These are phyloP conservation scores for Centruroides sculpturatus DNA, from an alignment of 1,140 invertebrate genomes.

Conservation along the genomic window DNA sequence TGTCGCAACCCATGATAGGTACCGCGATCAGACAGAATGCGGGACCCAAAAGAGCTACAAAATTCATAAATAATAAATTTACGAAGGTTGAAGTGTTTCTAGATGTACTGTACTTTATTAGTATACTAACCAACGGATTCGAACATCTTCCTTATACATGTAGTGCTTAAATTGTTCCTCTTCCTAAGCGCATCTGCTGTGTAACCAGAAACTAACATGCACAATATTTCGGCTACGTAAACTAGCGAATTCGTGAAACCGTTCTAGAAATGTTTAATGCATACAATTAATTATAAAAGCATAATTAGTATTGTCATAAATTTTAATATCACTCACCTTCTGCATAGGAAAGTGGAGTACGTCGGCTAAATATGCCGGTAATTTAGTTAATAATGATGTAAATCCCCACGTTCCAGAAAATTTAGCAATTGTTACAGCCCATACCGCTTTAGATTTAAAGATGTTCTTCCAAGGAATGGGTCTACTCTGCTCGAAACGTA, in stretches of 20 bases:
- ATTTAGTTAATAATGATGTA: slow-evolving; percentile 82
- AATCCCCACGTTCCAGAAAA: slow-evolving; percentile 85
- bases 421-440: slow-evolving; percentile 82
- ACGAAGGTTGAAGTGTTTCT: background rate
- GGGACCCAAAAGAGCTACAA: slow-evolving; percentile 16
- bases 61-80: background rate
- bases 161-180: slow-evolving; percentile 10
- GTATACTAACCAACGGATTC: slow-evolving; percentile 12
- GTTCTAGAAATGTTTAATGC: slow-evolving; percentile 3
- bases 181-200: slow-evolving; percentile 14
- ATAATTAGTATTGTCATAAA: no score
- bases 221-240: slow-evolving; percentile 12
- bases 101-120: no score
- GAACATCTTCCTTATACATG: slow-evolving; percentile 19
- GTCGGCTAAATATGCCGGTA: slow-evolving; percentile 40
- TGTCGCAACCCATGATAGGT: slow-evolving; percentile 17
- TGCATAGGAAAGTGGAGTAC: slow-evolving; percentile 34
- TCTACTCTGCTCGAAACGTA: slow-evolving; percentile 1
- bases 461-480: slow-evolving; percentile 56
- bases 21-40: slow-evolving; percentile 15
- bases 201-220: slow-evolving; percentile 15
- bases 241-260: slow-evolving; percentile 14
- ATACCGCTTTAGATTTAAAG: slow-evolving; percentile 66
- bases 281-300: background rate
- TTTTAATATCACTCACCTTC: slow-evolving; percentile 6